Evolutionary conservation across 2,888 invertebrate species (phyloP), one percentile per base, ranked within the genome.

Genomic region (Cosmia trapezina): DNA sequence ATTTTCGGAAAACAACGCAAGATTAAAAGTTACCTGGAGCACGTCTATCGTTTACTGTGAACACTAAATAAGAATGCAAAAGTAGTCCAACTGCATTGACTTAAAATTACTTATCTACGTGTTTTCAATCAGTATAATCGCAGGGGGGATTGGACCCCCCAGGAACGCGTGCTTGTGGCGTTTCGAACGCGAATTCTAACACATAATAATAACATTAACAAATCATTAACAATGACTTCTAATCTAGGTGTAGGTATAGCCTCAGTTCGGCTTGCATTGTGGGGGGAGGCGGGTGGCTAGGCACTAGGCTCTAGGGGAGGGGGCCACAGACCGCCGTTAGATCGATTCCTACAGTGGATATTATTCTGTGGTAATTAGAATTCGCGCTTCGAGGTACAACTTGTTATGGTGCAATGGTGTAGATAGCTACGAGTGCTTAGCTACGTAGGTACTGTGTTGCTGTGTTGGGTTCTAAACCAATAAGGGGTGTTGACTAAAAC

Each of bases 341-440:
- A 95, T 95, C 95, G 96, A 96, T 95, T 93, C 86, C 93, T 94
- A 94, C 91, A 92, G 89, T 90, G 90, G 92, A 91, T 94, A 94
- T 94, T 93, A 94, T 95, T 95, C 94, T 91, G 93, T 91, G 92
- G 92, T 95, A 95, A 96, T 95, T 96, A 96, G 95, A 95, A 94
- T 93, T 90, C 91, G 91, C 92, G 91, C 89, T 86, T 82, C 83
- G 89, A 90, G 83, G 83, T 86, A 86, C 86, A 88, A 85, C 78
- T 86, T 82, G 87, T 77, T 85, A 80, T 85, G 75, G 74, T 73
- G 81, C 81, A 86, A 75, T 83, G 77, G 71, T 74, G 75, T 67
- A 65, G 65, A 45, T 70, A 72, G 56, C 33, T 64, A 56, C 43
- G 45, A 49, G 60, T 63, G 62, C 19, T 22, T 60, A 22, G 77